Evolutionary conservation across 2,888 invertebrate species (phyloP), one percentile per base, ranked within the genome.

Genomic region (Byasa hedistus): DNA sequence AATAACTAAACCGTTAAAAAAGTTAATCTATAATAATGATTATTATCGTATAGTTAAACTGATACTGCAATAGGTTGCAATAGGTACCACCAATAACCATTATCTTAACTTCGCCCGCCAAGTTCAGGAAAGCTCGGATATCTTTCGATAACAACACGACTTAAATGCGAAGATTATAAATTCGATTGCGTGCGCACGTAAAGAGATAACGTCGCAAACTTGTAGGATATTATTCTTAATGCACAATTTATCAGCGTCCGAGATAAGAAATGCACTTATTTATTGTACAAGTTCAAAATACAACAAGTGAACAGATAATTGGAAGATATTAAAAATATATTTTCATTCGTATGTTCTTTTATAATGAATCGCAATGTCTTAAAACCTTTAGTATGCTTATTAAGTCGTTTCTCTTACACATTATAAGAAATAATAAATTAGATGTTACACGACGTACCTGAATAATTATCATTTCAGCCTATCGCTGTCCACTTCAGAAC

Each of bases 131-230:
- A 55, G 48, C 39, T 15, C 39, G 39, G n/a, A 39, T 39, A 15
- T 10, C 44, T 55, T 39, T 65, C 44, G 39, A 39, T n/a, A 19
- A 44, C 12, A 17, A 55, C 44, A 55, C 58, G 27, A 24, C 44
- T 65, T 32, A 23, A 65, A 48, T 56, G 48, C 22, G 51, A 32
- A 48, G 55, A 65, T 65, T 55, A 56, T 36, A 56, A 61, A 36
- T 48, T 61, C 51, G 36, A 61, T 60, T 61, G 23, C 60, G 23
- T 48, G 23, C 19, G 21, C 56, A 5, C 44, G 32, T 60, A 60
- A 48, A 17, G 44, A 59, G 58, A 65, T 65, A 60, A 65, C 10
- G 22, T 59, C 21, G 27, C 44, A 21, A 8, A 24, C 58, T 21
- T 5, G n/a, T 39, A 19, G 58, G 54, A 24, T 57, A 54, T 57